These are phyloP conservation scores for Popillia japonica DNA, from an alignment of 1,140 invertebrate species.

Conservation along the genomic window DNA sequence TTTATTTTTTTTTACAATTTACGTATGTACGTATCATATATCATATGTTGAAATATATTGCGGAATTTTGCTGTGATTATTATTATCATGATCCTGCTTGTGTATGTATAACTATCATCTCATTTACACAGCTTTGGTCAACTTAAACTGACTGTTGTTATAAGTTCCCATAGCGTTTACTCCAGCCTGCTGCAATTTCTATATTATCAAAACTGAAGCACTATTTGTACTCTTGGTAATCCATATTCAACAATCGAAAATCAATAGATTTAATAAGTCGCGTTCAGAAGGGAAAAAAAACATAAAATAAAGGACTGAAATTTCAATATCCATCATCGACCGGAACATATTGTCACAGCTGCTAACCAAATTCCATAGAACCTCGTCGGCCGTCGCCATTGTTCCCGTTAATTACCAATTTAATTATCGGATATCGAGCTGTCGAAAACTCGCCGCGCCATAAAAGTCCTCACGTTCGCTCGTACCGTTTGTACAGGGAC, in stretches of 20 bases:
- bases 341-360: conserved; percentile 13
- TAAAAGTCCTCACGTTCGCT: conserved; percentile 8
- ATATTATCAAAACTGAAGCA: not conserved
- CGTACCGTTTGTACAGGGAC: not conserved
- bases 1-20: no score
- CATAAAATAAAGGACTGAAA: not conserved
- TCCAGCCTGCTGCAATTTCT: not conserved
- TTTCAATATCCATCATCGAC: conserved; percentile 14
- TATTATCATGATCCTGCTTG: no score
- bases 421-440: conserved; percentile 25
- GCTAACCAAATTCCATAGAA: conserved; percentile 14
- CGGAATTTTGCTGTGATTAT: no score
- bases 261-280: conserved; percentile 3
- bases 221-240: not conserved
- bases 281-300: not conserved
- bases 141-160: no score
- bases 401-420: conserved; percentile 33
- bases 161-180: no score
- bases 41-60: no score
- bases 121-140: no score
- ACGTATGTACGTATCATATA: no score
- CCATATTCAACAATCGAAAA: not conserved
- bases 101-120: no score
- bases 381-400: conserved; percentile 15
- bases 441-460: conserved; percentile 16